Evolutionary conservation across 2,797 vertebrate species (phyloP).

Genomic region (Acanthurus tractus): DNA sequence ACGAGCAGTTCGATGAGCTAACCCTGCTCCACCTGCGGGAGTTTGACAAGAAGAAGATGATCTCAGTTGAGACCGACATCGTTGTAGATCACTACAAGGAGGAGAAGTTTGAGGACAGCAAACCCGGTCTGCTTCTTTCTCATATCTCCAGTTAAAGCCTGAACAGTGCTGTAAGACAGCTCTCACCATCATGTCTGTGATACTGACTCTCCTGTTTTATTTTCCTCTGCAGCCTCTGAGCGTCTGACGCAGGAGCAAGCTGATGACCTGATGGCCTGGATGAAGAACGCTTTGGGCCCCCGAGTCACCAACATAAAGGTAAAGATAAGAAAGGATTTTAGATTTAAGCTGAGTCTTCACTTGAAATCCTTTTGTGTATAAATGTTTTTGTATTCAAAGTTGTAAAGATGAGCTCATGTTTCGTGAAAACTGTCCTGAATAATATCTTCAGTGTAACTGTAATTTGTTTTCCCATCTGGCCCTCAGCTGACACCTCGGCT

Average conservation of each 20-base stretch:
- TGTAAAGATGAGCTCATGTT: neutral
- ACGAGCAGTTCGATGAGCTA: slow-evolving; percentile 97
- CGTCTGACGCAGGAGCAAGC: slow-evolving; percentile 89
- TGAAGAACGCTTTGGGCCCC: slow-evolving; percentile 91
- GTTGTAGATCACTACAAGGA: slow-evolving; percentile 98
- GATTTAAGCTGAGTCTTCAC: too few species aligned
- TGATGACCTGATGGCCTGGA: slow-evolving; percentile 94
- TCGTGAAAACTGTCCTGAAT: neutral
- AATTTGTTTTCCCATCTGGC: neutral
- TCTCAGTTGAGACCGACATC: slow-evolving; percentile 97
- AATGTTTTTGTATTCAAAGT: neutral
- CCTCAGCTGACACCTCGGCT: slow-evolving; percentile 92
- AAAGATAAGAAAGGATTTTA: neutral
- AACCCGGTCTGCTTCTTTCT: slow-evolving; percentile 82
- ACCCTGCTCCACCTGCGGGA: slow-evolving; percentile 94
- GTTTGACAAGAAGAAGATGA: slow-evolving; percentile 96
- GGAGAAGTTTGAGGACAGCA: slow-evolving; percentile 91
- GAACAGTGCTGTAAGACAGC: neutral
- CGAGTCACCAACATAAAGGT: slow-evolving; percentile 93
- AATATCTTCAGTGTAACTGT: neutral
- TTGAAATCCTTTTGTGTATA: too few species aligned
- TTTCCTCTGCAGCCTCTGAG: slow-evolving; percentile 82
- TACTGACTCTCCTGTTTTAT: neutral
- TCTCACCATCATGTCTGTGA: neutral
- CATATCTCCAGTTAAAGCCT: neutral